Base-by-base conservation (phyloP, 2,888 invertebrate species). In the Physocephala rufipes region DNA sequence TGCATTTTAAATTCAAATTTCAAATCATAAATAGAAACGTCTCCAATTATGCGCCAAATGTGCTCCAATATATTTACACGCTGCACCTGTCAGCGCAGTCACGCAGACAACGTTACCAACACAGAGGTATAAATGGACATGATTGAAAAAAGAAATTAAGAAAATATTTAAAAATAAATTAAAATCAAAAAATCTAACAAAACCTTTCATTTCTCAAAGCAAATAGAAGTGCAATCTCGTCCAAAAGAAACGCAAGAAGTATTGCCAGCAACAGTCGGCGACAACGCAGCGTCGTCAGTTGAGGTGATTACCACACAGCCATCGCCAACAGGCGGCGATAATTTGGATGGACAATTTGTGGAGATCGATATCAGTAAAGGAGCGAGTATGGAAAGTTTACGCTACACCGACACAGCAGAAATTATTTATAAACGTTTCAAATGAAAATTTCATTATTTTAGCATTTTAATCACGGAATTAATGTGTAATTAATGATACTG, bases 361-460 rank as follows among this genome's bases (percentile, higher is more conserved):
- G 68, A 61, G 47, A 36, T 68, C 7, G 62, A 68, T 16, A 68
- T 68, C 15, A 51, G 47, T 16, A 49, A 26, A 21, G 2, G 49
- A 30, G 9, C 7, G 15, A 13, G 47, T 19, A 7, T 24, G 45
- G 68, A 51, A 51, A 30, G 49, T 36, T 49, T 62, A 21, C 47
- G 68, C n/a, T 68, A 68, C 49, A 24, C 30, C 21, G 68, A 68
- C 16, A 68, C 62, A 19, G 61, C 68, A 9, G 68, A 58, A 61
- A 68, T 62, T 30, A 62, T 68, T 19, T 68, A 62, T 36, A 68
- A 62, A 21, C 24, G 59, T 26, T 49, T 59, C n/a, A 28, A 59
- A 1, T 59, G 47, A 43, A n/a, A n/a, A n/a, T n/a, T 21, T 21
- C 19, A 12, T 53, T 24, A 16, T 45, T 45, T 19, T 15, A 13